Evolutionary conservation across 2,113 vertebrate species (phyloP).

Genomic region (Taxidea taxus): DNA sequence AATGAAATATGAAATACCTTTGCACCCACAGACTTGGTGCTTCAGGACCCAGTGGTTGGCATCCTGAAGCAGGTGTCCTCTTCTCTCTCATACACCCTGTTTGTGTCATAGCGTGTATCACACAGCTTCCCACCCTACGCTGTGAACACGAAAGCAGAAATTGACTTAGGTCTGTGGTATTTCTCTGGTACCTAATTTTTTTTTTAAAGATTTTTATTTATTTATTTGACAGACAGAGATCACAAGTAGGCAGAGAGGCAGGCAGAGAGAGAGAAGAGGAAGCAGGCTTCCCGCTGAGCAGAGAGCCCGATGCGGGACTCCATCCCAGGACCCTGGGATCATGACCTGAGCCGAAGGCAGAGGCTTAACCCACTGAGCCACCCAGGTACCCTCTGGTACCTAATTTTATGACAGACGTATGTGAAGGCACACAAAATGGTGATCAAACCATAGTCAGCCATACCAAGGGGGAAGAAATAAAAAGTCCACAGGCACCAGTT

Average conservation of each 20-base stretch:
- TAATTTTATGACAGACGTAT: not conserved
- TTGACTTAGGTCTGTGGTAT: not conserved
- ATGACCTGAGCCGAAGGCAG: too few species aligned
- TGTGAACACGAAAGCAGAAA: not conserved
- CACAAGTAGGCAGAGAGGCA: too few species aligned
- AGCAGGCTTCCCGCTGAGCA: too few species aligned
- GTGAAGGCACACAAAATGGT: not conserved
- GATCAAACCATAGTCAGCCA: not conserved
- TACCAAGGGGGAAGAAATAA: not conserved
- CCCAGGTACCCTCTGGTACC: too few species aligned
- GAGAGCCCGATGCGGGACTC: too few species aligned
- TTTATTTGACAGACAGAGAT: too few species aligned
- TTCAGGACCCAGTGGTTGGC: not conserved
- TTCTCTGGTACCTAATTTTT: not conserved
- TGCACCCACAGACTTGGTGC: not conserved
- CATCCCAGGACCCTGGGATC: too few species aligned
- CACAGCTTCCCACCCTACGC: not conserved
- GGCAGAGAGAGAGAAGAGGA: too few species aligned
- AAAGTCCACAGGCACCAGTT: not conserved
- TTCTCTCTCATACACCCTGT: not conserved
- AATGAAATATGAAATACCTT: constrained; percentile 14
- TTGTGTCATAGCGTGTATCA: not conserved
- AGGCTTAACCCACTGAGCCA: too few species aligned
- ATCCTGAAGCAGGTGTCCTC: not conserved
- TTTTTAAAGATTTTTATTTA: too few species aligned